Evolutionary conservation across 2,797 vertebrate genomes (phyloP).

Genomic region (Parotocinclus haroldoi): DNA sequence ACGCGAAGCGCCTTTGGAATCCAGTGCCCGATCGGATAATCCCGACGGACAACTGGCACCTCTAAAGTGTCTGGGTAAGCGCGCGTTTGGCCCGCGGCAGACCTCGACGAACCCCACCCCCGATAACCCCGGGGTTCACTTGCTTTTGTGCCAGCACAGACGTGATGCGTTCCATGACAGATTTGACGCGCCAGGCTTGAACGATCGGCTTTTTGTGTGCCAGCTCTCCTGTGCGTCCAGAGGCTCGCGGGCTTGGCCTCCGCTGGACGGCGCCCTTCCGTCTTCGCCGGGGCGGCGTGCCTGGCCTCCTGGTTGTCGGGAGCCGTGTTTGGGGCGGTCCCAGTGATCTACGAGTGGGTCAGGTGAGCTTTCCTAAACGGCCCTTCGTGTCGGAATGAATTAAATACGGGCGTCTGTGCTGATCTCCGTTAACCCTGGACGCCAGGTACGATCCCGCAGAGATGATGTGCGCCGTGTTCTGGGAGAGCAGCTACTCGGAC

Average conservation of each 20-base stretch:
- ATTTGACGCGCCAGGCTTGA: too few relatives aligned
- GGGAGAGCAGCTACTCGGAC: constrained; percentile 70
- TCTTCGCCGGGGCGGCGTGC: constrained; percentile 53
- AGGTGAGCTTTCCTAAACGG: constrained; percentile 51
- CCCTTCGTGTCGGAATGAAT: not conserved
- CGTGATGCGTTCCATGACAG: too few relatives aligned
- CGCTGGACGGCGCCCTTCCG: constrained; percentile 40
- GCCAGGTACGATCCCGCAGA: constrained; percentile 70
- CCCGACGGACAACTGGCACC: too few relatives aligned
- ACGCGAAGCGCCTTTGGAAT: too few relatives aligned
- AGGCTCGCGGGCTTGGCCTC: constrained; percentile 49
- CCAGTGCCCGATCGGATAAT: too few relatives aligned
- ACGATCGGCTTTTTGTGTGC: not conserved
- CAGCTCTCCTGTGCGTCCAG: constrained; percentile 69
- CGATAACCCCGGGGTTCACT: too few relatives aligned
- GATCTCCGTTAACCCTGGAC: not conserved
- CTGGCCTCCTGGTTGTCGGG: constrained; percentile 65
- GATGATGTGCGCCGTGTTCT: constrained; percentile 74
- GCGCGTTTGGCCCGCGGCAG: too few relatives aligned
- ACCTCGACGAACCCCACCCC: too few relatives aligned
- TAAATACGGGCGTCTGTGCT: not conserved
- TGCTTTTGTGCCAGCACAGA: too few relatives aligned
- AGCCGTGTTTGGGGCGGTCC: constrained; percentile 65
- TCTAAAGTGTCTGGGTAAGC: too few relatives aligned
- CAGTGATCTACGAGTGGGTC: constrained; percentile 68